Base-by-base conservation (phyloP, 2,797 vertebrate species). In the Tarsius wallacei region DNA sequence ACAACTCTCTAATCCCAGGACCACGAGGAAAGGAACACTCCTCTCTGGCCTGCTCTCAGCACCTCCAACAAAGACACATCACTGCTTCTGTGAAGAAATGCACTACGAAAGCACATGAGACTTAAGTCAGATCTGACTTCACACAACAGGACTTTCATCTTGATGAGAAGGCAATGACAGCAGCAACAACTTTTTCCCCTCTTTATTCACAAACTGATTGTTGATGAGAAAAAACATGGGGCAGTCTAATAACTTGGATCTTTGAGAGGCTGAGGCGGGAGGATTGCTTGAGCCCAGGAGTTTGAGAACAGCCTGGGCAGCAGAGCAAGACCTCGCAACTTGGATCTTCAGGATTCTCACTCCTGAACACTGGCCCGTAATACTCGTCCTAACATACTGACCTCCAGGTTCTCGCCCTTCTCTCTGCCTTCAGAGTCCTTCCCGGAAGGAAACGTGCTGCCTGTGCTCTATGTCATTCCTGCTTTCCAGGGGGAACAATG, bases 121-220 rank as follows among this genome's bases (percentile, higher is more conserved):
- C 22, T n/a, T 51, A 78, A 84, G 12, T 77, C 42, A 51, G 61
- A 57, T 42, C 28, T 64, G 2, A 24, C 31, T 77, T 76, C 31
- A 36, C 26, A 31, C 0, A 5, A 55, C n/a, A 42, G 17, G 49
- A 24, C 36, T 87, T 94, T 87, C 15, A 7, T 53, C 66, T 74
- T 28, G 51, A 63, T 70, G 15, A 64, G 87, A 91, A 94, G 84
- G 33, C 55, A 68, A 0, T 53, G 78, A 85, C 10, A 77, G 42
- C 0, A 68, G 66, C 59, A 84, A 33, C 36, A 70, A 22, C 21
- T 9, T 36, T 63, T 19, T n/a, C 61, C 10, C 28, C 22, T 81
- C 63, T 92, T 94, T 97, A 97, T 94, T 91, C 59, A 94, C 93
- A 93, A 91, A 61, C 17, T 36, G 64, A 90, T 31, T 28, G 42